Evolutionary conservation across 2,113 vertebrate genomes (phyloP).

Genomic region (Nycticorax nycticorax): DNA sequence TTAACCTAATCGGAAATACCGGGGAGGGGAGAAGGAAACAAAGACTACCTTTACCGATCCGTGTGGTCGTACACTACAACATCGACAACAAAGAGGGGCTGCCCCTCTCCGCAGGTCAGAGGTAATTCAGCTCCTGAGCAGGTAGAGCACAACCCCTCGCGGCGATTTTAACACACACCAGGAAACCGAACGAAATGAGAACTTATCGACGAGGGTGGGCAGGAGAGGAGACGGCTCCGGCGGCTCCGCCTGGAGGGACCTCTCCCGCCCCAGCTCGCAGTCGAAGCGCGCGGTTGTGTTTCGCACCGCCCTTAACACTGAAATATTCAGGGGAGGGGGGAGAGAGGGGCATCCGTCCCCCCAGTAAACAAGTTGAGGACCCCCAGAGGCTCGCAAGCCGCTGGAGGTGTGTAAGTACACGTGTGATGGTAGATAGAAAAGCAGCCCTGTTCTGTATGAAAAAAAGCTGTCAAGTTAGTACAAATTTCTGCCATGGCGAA

Average conservation of each 20-base stretch:
- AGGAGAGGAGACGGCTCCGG: neutral
- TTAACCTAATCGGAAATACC: neutral
- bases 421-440: slow-evolving; percentile 69
- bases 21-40: slow-evolving; percentile 3
- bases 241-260: neutral
- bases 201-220: neutral
- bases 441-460: slow-evolving; percentile 63
- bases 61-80: slow-evolving; percentile 16
- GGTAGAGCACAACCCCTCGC: slow-evolving; percentile 31
- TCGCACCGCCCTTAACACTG: slow-evolving; percentile 54
- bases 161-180: neutral
- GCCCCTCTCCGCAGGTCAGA: slow-evolving; percentile 55
- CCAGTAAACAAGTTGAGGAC: slow-evolving; percentile 59
- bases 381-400: neutral
- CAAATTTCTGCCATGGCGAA: slow-evolving; percentile 41
- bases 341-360: neutral
- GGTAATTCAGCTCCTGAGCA: slow-evolving; percentile 59
- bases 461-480: slow-evolving; percentile 61
- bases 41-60: neutral
- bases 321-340: slow-evolving; percentile 10
- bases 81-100: slow-evolving; percentile 30
- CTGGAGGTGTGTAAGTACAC: slow-evolving; percentile 55
- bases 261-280: neutral
- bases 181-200: slow-evolving; percentile 43
- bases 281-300: neutral